Evolutionary conservation across 2,888 invertebrate genomes (phyloP).

Genomic region (Pristionchus japonicus): DNA sequence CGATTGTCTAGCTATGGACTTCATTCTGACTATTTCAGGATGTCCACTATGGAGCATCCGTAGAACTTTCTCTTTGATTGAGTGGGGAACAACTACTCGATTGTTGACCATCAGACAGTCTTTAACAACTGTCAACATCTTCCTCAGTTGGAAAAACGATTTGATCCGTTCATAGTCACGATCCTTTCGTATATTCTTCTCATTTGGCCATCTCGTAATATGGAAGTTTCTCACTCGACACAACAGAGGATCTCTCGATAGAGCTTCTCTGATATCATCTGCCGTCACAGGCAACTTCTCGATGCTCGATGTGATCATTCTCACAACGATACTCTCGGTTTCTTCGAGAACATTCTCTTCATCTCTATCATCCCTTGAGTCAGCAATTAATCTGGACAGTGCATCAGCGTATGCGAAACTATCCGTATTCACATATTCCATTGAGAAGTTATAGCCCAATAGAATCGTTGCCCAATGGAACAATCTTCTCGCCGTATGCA

Average conservation of each 20-base stretch:
- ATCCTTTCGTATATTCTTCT: background rate
- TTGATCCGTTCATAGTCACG: background rate
- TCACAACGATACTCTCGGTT: background rate
- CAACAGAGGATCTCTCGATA: background rate
- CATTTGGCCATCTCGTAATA: background rate
- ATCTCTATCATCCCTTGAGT: background rate
- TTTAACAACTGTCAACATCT: background rate
- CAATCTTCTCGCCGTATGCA: no score
- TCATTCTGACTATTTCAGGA: background rate
- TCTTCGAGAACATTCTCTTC: background rate
- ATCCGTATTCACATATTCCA: no score
- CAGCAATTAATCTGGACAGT: no score
- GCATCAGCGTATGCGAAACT: no score
- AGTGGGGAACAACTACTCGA: background rate
- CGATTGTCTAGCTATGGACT: background rate
- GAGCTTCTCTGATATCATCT: background rate
- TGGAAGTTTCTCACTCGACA: background rate
- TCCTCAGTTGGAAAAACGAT: background rate
- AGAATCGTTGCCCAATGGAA: background rate
- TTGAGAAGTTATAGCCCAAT: no score
- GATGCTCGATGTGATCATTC: background rate
- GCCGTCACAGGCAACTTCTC: background rate
- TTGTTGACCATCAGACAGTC: background rate
- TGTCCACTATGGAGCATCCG: background rate
- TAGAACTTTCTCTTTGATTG: background rate